Evolutionary conservation across 2,888 invertebrate genomes (phyloP), one percentile per base, ranked within the genome.

Genomic region (Agriotes lineatus): DNA sequence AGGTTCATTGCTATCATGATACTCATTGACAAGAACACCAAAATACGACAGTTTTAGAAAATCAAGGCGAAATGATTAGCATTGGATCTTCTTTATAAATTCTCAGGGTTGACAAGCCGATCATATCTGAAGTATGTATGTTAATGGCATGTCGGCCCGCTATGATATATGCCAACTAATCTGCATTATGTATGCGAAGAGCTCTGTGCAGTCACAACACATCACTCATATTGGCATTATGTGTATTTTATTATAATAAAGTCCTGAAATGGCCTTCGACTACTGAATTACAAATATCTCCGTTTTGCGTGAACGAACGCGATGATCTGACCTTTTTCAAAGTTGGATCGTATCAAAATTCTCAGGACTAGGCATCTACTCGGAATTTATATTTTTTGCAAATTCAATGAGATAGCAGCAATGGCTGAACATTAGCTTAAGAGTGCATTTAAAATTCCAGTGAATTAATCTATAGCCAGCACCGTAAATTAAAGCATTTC

Each of bases 191-290:
- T 67, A 74, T 74, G 72, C 68, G 61, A 64, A 67, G 62, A 71
- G 54, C 61, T 58, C 22, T 62, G 54, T 62, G 65, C 58, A 70
- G 62, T 57, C 65, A 57, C 66, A 73, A 68, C 71, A 70, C 72
- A 74, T 74, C 72, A 71, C 65, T 75, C 75, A 75, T 75, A 74
- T 71, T 67, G 71, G 63, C 59, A 70, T 75, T 74, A 74, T 75
- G 74, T 67, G 74, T 66, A 69, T 74, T 74, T 75, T 75, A 75
- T 76, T 76, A 75, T 76, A 77, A 77, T 75, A 77, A 72, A 75
- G 67, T 74, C 69, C 66, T 65, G 72, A 70, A 75, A 60, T 74
- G 73, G 73, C 76, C 63, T 44, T 67, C 58, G 65, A 59, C 66
- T 30, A 33, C 18, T 68, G 68, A 45, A 63, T 68, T 52, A 33